A percentile compares a stretch with the other conserved stretches of the same genome.
phyloP scores from a whole-genome alignment of 2,113 vertebrate genomes.

The Gymnocephalus cernua region DNA sequence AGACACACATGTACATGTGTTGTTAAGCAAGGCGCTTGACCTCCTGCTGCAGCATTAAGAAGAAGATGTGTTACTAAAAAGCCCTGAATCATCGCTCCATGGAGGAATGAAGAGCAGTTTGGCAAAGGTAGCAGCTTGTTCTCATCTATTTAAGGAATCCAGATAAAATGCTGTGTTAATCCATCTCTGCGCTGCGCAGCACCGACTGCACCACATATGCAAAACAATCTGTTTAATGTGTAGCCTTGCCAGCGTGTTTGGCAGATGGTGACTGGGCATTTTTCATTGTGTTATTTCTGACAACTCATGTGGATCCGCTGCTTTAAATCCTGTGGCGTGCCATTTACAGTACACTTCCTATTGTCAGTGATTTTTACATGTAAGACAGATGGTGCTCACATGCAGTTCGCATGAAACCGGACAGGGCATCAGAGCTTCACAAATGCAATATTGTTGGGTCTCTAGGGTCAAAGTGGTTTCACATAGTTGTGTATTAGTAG shows the following conservation, averaged over 20 bases:
- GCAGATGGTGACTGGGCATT: constrained; percentile 42
- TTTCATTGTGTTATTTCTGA: constrained; percentile 64
- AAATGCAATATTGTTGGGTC: background rate
- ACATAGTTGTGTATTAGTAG: background rate
- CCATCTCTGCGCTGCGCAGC: constrained; percentile 29
- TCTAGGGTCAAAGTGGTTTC: background rate
- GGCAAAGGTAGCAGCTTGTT: constrained; percentile 41
- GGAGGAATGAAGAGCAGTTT: constrained; percentile 29
- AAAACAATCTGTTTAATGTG: constrained; percentile 63
- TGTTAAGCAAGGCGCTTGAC: background rate
- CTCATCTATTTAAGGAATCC: constrained; percentile 26
- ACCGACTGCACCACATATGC: constrained; percentile 45
- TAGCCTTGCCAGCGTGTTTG: constrained; percentile 49
- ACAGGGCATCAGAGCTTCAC: constrained; percentile 9
- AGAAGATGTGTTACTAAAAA: background rate
- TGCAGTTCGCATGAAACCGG: constrained; percentile 8
- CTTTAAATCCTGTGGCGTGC: constrained; percentile 56
- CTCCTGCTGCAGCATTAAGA: constrained; percentile 15
- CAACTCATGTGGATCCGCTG: constrained; percentile 41
- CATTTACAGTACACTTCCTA: constrained; percentile 11
- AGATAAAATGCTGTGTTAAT: constrained; percentile 50
- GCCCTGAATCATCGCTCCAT: background rate
- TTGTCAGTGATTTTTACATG: constrained; percentile 32
- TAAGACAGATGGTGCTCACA: constrained; percentile 49
- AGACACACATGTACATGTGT: too few species aligned